phyloP scores from a whole-genome alignment of 2,113 vertebrate genomes.

The Patagioenas fasciata region DNA sequence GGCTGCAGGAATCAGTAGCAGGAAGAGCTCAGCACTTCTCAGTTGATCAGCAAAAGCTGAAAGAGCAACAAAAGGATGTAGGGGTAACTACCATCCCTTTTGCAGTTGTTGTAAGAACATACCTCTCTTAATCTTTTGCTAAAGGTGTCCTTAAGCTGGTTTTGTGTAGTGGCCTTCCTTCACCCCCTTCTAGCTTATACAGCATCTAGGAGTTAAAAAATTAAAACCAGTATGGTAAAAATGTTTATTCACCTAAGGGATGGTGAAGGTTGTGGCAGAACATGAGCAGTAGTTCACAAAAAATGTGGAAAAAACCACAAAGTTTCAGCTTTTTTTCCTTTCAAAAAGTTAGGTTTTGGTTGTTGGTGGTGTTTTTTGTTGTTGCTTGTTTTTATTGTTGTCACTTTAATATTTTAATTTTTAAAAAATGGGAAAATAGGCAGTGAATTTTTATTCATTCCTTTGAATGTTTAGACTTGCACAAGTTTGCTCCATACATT shows the following conservation, averaged over 20 bases:
- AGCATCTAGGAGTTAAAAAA: neutral
- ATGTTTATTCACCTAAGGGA: neutral
- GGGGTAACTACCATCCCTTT: accelerated
- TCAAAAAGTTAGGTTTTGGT: accelerated
- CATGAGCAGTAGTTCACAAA: neutral
- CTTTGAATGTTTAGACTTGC: neutral
- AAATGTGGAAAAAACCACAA: neutral
- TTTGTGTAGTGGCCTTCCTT: neutral
- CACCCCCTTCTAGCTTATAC: neutral
- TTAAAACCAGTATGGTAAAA: neutral
- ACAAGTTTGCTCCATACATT: neutral
- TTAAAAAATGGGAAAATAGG: neutral
- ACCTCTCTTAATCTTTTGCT: neutral
- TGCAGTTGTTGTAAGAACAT: neutral
- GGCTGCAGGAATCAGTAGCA: accelerated
- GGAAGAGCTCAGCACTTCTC: neutral
- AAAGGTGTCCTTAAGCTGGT: neutral
- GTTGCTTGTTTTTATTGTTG: neutral
- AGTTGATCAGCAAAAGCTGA: neutral
- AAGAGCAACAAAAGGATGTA: neutral
- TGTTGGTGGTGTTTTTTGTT: neutral
- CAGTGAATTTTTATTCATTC: neutral
- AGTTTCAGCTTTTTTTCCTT: neutral
- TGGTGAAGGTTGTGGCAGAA: neutral
- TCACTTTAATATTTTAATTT: neutral